Evolutionary conservation across 2,888 invertebrate genomes (phyloP).

Genomic region (Eupithecia vulgata): DNA sequence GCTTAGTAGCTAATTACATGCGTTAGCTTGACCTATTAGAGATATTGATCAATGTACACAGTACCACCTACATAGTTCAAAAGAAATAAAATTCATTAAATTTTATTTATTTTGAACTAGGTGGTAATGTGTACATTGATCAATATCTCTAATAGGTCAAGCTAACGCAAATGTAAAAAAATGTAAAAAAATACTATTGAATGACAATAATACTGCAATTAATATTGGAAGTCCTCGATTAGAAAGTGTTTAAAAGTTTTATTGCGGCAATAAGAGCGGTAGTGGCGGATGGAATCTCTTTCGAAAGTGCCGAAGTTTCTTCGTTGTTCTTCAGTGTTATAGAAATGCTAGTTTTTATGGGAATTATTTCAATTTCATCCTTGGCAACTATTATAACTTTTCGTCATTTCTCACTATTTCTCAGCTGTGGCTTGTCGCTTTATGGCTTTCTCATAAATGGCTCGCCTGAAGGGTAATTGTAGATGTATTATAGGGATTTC

Average conservation of each 20-base stretch:
- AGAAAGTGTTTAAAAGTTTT: conserved; percentile 43
- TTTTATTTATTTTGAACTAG: too few species aligned
- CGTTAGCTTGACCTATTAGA: too few species aligned
- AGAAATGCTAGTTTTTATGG: conserved; percentile 16
- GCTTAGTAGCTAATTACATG: too few species aligned
- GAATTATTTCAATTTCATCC: conserved; percentile 11
- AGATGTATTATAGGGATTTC: background rate
- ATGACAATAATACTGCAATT: conserved; percentile 14
- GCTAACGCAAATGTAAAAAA: too few species aligned
- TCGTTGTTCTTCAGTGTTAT: conserved; percentile 32
- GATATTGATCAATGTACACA: too few species aligned
- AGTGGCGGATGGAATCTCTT: conserved; percentile 32
- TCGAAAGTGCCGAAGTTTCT: conserved; percentile 37
- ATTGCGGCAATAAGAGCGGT: conserved; percentile 34
- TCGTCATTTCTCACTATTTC: background rate
- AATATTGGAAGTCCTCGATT: conserved; percentile 34
- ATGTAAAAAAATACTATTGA: too few species aligned
- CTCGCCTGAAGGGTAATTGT: background rate
- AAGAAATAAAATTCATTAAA: too few species aligned
- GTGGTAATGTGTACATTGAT: too few species aligned
- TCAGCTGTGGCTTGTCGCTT: background rate
- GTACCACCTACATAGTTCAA: too few species aligned
- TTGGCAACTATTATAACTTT: conserved; percentile 6
- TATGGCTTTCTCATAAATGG: background rate
- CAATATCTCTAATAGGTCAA: too few species aligned